phyloP scores from a whole-genome alignment of 2,888 invertebrate genomes.

The Eilema griseolum region DNA sequence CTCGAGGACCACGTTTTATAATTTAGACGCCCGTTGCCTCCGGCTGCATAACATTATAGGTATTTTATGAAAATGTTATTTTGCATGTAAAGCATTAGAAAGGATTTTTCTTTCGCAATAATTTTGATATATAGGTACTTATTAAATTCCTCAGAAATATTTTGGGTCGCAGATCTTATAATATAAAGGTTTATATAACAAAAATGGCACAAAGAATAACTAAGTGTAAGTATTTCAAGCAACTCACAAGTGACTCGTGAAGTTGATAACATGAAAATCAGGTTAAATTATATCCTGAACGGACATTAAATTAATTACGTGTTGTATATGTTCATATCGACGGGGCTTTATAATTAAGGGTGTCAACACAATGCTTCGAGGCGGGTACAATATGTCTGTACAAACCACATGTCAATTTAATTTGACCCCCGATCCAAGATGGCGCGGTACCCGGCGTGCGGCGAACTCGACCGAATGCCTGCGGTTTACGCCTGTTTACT shows the following conservation, averaged over 20 bases:
- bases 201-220: neutral
- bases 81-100: constrained; percentile 64
- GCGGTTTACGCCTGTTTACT: constrained; percentile 76
- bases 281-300: constrained; percentile 65
- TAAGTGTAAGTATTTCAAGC: neutral
- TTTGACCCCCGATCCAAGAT: constrained; percentile 84
- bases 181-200: neutral
- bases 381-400: constrained; percentile 80
- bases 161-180: constrained; percentile 21
- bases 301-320: constrained; percentile 79
- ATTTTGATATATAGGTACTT: constrained; percentile 40
- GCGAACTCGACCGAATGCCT: constrained; percentile 73
- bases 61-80: constrained; percentile 70
- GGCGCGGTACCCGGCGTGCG: constrained; percentile 71
- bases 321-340: constrained; percentile 78
- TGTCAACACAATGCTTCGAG: constrained; percentile 80
- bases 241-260: constrained; percentile 50
- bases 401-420: constrained; percentile 85
- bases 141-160: constrained; percentile 41
- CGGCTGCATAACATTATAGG: constrained; percentile 68
- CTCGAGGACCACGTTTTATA: constrained; percentile 68
- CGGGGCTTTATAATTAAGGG: constrained; percentile 83
- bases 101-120: constrained; percentile 50
- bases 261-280: constrained; percentile 52
- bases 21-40: constrained; percentile 68